Conservation (phyloP, 2,888 invertebrate genomes). For the Asteroscopus sphinx region DNA sequence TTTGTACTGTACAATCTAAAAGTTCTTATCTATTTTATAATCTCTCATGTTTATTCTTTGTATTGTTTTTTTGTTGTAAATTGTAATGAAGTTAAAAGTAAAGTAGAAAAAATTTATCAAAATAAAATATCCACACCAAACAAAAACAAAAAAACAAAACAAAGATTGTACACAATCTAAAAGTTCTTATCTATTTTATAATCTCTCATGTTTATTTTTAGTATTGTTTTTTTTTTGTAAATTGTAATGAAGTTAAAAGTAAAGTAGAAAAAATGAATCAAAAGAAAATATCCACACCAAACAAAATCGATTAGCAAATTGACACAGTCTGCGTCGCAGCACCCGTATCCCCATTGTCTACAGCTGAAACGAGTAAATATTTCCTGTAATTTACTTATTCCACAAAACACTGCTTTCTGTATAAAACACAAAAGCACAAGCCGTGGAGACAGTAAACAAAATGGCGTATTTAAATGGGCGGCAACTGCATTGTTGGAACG, state of each 20-base stretch:
- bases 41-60: too few relatives aligned
- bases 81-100: neutral
- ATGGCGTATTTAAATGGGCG: constrained; percentile 90
- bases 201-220: too few relatives aligned
- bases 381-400: constrained; percentile 86
- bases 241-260: neutral
- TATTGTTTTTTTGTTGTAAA: too few relatives aligned
- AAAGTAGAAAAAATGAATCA: neutral
- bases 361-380: constrained; percentile 82
- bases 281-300: constrained; percentile 26
- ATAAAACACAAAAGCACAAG: constrained; percentile 80
- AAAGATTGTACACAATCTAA: too few relatives aligned
- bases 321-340: constrained; percentile 38
- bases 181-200: too few relatives aligned
- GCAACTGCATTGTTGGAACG: constrained; percentile 83
- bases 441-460: constrained; percentile 87
- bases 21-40: too few relatives aligned
- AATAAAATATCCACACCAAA: constrained; percentile 28
- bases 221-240: too few relatives aligned
- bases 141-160: too few relatives aligned
- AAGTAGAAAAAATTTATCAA: neutral
- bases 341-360: constrained; percentile 65
- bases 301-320: constrained; percentile 52
- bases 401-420: constrained; percentile 85
- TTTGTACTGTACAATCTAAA: too few relatives aligned